phyloP scores from a whole-genome alignment of 2,113 vertebrate genomes.

The Dicentrarchus labrax region DNA sequence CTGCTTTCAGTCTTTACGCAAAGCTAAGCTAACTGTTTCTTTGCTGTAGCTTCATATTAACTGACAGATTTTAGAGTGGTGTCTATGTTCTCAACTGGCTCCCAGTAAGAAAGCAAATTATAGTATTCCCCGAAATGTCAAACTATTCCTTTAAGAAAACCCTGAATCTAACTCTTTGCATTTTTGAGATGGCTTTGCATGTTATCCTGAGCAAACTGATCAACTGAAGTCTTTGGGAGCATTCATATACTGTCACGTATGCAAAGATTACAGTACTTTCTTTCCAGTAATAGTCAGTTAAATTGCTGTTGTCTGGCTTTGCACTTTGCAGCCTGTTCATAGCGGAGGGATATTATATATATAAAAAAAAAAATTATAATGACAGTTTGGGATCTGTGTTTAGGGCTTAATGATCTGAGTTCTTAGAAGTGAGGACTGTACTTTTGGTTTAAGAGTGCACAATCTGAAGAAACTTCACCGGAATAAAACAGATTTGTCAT shows the following conservation, averaged over 20 bases:
- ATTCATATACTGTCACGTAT: not conserved
- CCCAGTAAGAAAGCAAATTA: too few relatives aligned
- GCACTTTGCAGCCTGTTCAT: not conserved
- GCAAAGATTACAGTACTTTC: too few relatives aligned
- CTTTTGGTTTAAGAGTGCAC: not conserved
- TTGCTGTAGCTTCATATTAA: not conserved
- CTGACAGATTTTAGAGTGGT: too few relatives aligned
- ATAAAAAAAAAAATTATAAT: not conserved
- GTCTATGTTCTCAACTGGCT: too few relatives aligned
- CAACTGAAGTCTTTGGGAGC: too few relatives aligned
- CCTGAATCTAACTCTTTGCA: not conserved
- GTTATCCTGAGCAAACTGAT: not conserved
- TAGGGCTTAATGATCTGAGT: not conserved
- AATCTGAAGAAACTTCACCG: not conserved
- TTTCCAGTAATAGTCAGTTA: not conserved
- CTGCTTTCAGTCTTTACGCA: not conserved
- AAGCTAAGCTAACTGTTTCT: not conserved
- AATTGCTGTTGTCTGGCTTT: not conserved
- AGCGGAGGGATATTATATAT: not conserved
- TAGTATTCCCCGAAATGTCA: too few relatives aligned
- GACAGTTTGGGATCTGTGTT: not conserved
- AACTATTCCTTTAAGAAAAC: too few relatives aligned
- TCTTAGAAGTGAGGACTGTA: not conserved
- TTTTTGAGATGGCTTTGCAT: not conserved
- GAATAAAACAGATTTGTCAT: not conserved